Evolutionary conservation across 2,888 invertebrate genomes (phyloP).

Genomic region (Cryptocephalus primarius): DNA sequence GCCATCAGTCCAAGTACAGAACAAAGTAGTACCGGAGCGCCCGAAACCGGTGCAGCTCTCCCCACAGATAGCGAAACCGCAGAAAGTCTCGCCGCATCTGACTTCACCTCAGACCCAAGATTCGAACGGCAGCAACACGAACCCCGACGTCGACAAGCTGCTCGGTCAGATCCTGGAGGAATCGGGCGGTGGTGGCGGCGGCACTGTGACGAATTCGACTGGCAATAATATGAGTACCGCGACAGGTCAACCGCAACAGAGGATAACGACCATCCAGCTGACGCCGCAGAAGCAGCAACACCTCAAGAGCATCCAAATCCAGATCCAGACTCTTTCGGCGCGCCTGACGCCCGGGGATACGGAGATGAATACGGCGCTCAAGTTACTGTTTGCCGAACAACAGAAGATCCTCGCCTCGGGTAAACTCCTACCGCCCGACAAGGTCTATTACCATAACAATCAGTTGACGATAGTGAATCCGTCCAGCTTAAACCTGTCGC

Average conservation of each 20-base stretch:
- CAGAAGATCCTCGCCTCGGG: constrained; percentile 61
- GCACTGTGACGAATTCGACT: constrained; percentile 3
- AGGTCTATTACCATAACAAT: constrained; percentile 40
- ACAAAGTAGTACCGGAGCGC: constrained; percentile 10
- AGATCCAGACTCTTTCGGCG: constrained; percentile 54
- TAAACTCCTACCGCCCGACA: constrained; percentile 51
- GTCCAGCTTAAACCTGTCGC: constrained; percentile 24
- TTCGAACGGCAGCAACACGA: constrained; percentile 13
- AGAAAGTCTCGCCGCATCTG: constrained; percentile 19
- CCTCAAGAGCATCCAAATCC: constrained; percentile 52
- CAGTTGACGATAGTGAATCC: constrained; percentile 38
- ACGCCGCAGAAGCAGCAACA: constrained; percentile 60
- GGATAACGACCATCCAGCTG: constrained; percentile 62
- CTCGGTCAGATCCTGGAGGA: constrained; percentile 33
- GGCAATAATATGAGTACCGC: constrained; percentile 2
- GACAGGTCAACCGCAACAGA: constrained; percentile 32
- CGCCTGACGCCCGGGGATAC: constrained; percentile 36
- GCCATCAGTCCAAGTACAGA: constrained; percentile 9
- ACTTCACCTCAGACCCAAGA: constrained; percentile 10
- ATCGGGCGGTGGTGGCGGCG: constrained; percentile 9
- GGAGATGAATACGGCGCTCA: constrained; percentile 32
- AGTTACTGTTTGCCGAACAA: constrained; percentile 51
- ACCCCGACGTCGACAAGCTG: constrained; percentile 32
- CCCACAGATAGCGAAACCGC: constrained; percentile 17
- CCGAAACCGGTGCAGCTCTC: constrained; percentile 11